Evolutionary conservation across 2,888 invertebrate genomes (phyloP).

Genomic region (Anaspis maculata): DNA sequence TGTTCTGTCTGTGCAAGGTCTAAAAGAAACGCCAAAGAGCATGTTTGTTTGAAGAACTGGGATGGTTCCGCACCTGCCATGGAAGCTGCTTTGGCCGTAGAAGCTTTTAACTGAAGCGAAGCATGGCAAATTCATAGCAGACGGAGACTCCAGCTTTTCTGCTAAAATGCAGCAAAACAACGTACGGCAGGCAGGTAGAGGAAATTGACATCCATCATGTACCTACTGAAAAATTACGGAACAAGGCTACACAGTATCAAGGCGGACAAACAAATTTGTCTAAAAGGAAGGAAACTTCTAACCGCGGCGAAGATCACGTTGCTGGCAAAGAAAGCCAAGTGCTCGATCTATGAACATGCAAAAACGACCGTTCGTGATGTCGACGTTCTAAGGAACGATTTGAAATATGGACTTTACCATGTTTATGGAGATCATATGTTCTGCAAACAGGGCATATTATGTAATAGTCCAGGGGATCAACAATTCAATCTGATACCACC

Average conservation of each 20-base stretch:
- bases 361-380: constrained; percentile 4
- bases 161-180: constrained; percentile 12
- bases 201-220: constrained; percentile 20
- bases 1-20: constrained; percentile 16
- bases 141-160: constrained; percentile 19
- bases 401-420: constrained; percentile 6
- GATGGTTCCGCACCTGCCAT: constrained; percentile 16
- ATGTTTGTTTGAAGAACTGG: constrained; percentile 20
- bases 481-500: background rate
- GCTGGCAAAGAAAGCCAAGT: constrained; percentile 11
- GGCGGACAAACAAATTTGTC: constrained; percentile 12
- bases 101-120: constrained; percentile 17
- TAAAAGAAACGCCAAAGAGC: constrained; percentile 3
- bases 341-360: constrained; percentile 18
- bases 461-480: background rate
- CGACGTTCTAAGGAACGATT: constrained; percentile 5
- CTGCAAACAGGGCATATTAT: background rate
- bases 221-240: constrained; percentile 19
- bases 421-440: constrained; percentile 1
- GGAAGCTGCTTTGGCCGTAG: constrained; percentile 18
- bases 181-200: constrained; percentile 16
- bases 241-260: constrained; percentile 15
- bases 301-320: background rate
- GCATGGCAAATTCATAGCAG: constrained; percentile 12
- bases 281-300: constrained; percentile 13